Conservation (phyloP, 1,140 invertebrate species). For the Panagrolaimus sp. region DNA sequence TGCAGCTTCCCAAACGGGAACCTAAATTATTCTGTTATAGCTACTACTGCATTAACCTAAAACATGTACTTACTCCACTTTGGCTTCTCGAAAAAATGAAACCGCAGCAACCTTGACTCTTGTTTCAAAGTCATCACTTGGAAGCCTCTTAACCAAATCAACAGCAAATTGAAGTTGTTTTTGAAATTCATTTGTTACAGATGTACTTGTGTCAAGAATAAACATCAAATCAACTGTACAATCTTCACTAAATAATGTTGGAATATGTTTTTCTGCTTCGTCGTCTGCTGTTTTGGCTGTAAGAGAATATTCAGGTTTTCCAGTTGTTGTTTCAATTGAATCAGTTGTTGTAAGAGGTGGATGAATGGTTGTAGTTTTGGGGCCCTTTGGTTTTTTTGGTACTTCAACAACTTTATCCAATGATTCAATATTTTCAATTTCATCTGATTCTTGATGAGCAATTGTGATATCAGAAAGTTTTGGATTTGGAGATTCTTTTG, state of each 20-base stretch:
- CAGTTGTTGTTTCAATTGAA: background rate
- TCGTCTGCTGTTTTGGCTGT: background rate
- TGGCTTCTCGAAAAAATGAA: slow-evolving; percentile 40
- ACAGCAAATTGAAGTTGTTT: slow-evolving; percentile 48
- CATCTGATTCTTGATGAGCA: background rate
- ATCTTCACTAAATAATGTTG: slow-evolving; percentile 13
- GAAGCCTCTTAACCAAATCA: slow-evolving; percentile 39
- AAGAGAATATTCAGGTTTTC: background rate
- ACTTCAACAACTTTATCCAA: background rate
- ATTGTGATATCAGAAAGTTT: background rate
- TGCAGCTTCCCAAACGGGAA: slow-evolving; percentile 36
- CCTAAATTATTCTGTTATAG: slow-evolving; percentile 14
- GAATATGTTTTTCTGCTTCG: background rate
- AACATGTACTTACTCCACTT: slow-evolving; percentile 16
- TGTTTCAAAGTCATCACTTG: slow-evolving; percentile 48
- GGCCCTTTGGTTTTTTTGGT: background rate
- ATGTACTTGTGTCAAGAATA: slow-evolving; percentile 51
- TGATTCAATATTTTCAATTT: background rate
- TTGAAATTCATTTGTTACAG: slow-evolving; percentile 46
- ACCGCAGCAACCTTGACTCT: slow-evolving; percentile 41
- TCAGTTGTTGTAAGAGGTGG: background rate
- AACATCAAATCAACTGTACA: slow-evolving; percentile 48
- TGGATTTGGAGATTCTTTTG: background rate
- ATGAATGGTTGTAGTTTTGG: background rate
- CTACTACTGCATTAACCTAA: no score